Percentiles rank a stretch among this genome's conserved stretches.
Evolutionary conservation across 2,888 invertebrate genomes (phyloP).

Genomic region (Drosophila vallismaia): DNA sequence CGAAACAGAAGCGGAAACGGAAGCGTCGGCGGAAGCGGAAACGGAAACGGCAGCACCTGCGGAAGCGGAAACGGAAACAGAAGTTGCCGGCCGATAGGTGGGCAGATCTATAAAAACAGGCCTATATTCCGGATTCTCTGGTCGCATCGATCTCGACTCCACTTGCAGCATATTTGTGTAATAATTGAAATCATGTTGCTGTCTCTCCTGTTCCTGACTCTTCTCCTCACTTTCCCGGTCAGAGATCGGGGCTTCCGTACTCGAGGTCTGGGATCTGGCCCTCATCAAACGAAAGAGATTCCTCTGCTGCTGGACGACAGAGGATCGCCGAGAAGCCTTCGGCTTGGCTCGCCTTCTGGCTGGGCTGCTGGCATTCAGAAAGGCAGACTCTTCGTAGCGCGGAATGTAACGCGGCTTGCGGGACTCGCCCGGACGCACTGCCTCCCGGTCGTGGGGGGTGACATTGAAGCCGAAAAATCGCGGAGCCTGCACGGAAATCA

Average conservation of each 20-base stretch:
- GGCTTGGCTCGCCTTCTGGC: slow-evolving; percentile 8
- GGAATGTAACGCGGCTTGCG: slow-evolving; percentile 87
- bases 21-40: neutral
- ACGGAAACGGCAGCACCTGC: neutral
- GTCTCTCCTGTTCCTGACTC: neutral
- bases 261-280: slow-evolving; percentile 36
- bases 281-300: slow-evolving; percentile 81
- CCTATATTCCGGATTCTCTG: slow-evolving; percentile 77
- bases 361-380: slow-evolving; percentile 49
- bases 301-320: slow-evolving; percentile 55
- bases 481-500: slow-evolving; percentile 92
- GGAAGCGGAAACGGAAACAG: neutral
- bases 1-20: slow-evolving; percentile 10
- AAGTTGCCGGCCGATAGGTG: slow-evolving; percentile 85
- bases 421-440: slow-evolving; percentile 43
- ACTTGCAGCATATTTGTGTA: slow-evolving; percentile 77
- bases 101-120: slow-evolving; percentile 86
- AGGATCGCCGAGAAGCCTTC: slow-evolving; percentile 42
- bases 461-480: slow-evolving; percentile 87
- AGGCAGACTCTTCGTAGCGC: slow-evolving; percentile 83
- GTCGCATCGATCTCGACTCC: slow-evolving; percentile 76
- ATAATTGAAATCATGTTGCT: slow-evolving; percentile 66
- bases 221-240: neutral
- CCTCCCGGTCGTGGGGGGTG: slow-evolving; percentile 60
- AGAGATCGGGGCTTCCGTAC: neutral